phyloP scores from a whole-genome alignment of 2,797 vertebrate genomes.

The Diplodus puntazzo region DNA sequence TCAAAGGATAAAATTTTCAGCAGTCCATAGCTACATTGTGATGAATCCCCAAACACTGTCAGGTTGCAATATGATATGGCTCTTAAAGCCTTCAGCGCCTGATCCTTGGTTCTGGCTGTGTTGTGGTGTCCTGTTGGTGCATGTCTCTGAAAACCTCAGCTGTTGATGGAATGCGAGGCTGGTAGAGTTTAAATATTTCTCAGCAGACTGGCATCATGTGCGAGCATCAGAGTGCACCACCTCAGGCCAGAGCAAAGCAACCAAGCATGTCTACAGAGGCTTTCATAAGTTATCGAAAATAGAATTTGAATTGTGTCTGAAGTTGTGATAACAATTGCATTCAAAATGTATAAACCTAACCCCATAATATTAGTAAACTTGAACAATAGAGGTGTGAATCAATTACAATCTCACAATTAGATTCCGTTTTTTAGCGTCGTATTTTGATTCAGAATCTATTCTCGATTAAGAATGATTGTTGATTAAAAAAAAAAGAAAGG shows the following conservation, averaged over 20 bases:
- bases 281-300: not conserved
- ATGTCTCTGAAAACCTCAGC: conserved; percentile 75
- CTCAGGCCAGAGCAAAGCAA: conserved; percentile 10
- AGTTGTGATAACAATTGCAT: not conserved
- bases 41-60: conserved; percentile 54
- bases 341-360: no score
- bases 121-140: conserved; percentile 70
- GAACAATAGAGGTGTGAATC: not conserved
- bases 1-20: conserved; percentile 40
- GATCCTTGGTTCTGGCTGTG: conserved; percentile 44
- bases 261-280: conserved; percentile 1
- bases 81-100: conserved; percentile 50
- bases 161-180: conserved; percentile 76
- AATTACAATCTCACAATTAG: not conserved
- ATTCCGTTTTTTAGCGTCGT: fast-evolving
- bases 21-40: conserved; percentile 40
- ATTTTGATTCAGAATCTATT: not conserved
- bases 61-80: conserved; percentile 67
- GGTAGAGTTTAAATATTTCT: conserved; percentile 54
- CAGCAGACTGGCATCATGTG: conserved; percentile 43
- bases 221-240: conserved; percentile 1
- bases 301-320: not conserved
- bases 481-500: not conserved
- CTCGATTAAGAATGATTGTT: not conserved
- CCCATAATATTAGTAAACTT: not conserved